Evolutionary conservation across 2,113 vertebrate species (phyloP).

Genomic region (Dasyurus viverrinus): DNA sequence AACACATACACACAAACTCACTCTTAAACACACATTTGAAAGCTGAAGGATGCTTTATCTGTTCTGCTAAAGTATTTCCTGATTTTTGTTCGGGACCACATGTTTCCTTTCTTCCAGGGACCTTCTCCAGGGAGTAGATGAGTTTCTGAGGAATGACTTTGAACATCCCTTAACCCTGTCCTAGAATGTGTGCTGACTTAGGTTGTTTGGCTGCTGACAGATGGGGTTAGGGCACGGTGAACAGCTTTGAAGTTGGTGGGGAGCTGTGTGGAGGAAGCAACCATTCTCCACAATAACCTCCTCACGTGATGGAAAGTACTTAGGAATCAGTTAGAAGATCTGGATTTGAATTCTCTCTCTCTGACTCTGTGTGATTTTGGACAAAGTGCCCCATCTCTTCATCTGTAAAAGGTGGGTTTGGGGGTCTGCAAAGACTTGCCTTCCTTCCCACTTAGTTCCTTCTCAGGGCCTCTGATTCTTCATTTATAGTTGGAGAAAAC

Average conservation of each 20-base stretch:
- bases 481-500: not conserved
- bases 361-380: not conserved
- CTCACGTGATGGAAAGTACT: not conserved
- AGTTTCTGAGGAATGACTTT: not conserved
- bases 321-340: not conserved
- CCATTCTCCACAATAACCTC: not conserved
- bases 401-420: not conserved
- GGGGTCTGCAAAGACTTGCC: not conserved
- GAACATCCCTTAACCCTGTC: not conserved
- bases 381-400: not conserved
- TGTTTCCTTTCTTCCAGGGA: conserved; percentile 38
- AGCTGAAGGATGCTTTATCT: conserved; percentile 44
- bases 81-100: not conserved
- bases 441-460: not conserved
- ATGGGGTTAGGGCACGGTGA: not conserved
- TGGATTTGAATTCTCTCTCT: not conserved
- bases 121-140: conserved; percentile 16
- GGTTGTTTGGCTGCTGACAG: not conserved
- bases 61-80: conserved; percentile 48
- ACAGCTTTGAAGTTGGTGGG: not conserved
- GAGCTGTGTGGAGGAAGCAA: not conserved
- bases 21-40: conserved; percentile 70
- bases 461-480: not conserved
- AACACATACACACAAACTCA: conserved; percentile 4
- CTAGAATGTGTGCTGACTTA: not conserved